These are phyloP conservation scores for Antedon bifida DNA, from an alignment of 35 echinoderm and acorn worm genomes.

Conservation along the genomic window DNA sequence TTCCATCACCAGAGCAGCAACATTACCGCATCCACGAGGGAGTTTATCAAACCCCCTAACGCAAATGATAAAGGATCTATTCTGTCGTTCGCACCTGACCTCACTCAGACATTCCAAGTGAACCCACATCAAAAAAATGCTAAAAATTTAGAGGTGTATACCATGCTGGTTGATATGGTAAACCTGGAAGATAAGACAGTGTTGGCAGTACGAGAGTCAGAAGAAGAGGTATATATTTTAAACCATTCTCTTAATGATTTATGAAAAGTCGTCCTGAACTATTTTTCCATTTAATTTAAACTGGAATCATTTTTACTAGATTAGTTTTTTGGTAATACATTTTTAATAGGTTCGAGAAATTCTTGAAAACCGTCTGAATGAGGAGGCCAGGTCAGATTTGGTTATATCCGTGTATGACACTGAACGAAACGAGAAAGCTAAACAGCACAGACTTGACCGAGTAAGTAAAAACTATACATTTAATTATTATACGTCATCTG, in stretches of 20 bases:
- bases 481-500: no score
- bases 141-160: constrained; percentile 79
- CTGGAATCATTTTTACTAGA: no score
- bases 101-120: constrained; percentile 93
- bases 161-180: constrained; percentile 62
- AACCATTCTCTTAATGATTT: no score
- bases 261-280: no score
- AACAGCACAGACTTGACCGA: constrained; percentile 85
- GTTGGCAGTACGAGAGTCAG: constrained; percentile 53
- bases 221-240: constrained; percentile 60
- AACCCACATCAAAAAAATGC: constrained; percentile 49
- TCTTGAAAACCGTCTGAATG: constrained; percentile 51
- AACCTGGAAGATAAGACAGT: constrained; percentile 76
- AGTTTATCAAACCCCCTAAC: constrained; percentile 94
- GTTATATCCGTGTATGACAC: constrained; percentile 95
- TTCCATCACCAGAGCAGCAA: constrained; percentile 95
- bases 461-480: constrained; percentile 15
- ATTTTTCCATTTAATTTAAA: no score
- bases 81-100: constrained; percentile 56
- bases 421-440: constrained; percentile 95
- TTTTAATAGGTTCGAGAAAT: constrained; percentile 70
- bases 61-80: constrained; percentile 93
- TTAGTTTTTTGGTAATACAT: no score
- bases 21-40: constrained; percentile 72
- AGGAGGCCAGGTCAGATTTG: constrained; percentile 70